Conservation (phyloP, 2,113 vertebrate genomes). For the Saguinus imperator region DNA sequence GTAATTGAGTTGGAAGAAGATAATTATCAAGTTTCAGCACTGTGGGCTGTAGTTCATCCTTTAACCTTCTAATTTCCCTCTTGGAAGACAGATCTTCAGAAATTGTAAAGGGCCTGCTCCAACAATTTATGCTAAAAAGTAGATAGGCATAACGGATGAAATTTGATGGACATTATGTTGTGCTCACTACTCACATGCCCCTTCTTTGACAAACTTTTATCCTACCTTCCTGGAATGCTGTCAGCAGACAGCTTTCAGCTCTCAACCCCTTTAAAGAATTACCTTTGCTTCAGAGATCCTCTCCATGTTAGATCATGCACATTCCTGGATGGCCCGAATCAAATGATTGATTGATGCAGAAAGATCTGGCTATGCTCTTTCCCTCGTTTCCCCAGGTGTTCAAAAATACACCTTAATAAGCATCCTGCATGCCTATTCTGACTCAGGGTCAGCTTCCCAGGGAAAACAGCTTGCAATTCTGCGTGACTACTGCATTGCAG, state of each 20-base stretch:
- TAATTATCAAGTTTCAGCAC: background rate
- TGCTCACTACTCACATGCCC: rapidly evolving
- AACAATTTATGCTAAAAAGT: background rate
- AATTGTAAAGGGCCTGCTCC: background rate
- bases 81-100: background rate
- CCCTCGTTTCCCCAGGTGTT: background rate
- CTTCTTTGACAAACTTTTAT: background rate
- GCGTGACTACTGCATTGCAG: rapidly evolving
- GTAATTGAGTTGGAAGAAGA: background rate
- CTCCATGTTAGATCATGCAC: background rate
- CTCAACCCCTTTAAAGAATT: background rate
- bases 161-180: background rate
- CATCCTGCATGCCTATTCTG: background rate
- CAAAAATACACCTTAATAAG: background rate
- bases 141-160: background rate
- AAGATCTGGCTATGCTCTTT: background rate
- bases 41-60: background rate
- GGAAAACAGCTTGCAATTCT: background rate
- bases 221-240: background rate
- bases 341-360: background rate
- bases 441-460: background rate
- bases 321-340: background rate
- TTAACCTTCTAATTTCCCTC: background rate
- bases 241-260: background rate
- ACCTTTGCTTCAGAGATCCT: background rate